Conservation (phyloP, 2,797 vertebrate genomes). For the Coregonus ussuriensis region DNA sequence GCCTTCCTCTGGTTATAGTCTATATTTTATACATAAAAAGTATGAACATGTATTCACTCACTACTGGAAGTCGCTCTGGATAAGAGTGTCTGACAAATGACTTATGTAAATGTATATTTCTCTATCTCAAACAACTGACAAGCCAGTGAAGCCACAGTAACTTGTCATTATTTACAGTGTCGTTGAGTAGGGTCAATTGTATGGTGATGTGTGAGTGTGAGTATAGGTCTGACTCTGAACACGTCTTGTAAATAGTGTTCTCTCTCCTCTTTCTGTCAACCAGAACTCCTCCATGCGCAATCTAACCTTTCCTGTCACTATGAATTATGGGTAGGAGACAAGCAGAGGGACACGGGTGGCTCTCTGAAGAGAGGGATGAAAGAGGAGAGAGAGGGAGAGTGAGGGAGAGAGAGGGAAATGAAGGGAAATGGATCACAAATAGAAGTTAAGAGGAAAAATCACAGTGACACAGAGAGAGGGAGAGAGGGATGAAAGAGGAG, state of each 20-base stretch:
- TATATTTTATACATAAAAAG: constrained; percentile 2
- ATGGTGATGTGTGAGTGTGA: neutral
- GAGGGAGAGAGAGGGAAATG: constrained; percentile 22
- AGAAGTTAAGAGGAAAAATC: constrained; percentile 19
- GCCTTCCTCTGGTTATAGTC: neutral
- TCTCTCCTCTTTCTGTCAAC: constrained; percentile 35
- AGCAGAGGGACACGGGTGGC: constrained; percentile 41
- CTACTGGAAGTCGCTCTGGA: no score
- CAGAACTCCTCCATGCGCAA: constrained; percentile 21
- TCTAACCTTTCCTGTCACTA: constrained; percentile 66
- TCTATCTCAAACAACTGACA: neutral
- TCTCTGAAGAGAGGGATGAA: constrained; percentile 52
- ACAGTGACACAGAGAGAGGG: constrained; percentile 14
- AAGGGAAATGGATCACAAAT: constrained; percentile 29
- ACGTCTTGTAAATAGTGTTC: constrained; percentile 34
- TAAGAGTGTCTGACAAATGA: neutral
- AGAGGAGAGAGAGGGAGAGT: constrained; percentile 17
- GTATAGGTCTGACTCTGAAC: constrained; percentile 5
- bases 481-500: no score
- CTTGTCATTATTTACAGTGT: neutral
- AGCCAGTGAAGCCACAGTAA: neutral
- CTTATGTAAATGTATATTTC: neutral
- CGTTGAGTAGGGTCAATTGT: neutral
- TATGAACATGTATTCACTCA: constrained; percentile 12
- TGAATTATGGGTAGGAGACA: constrained; percentile 56